Evolutionary conservation across 2,888 invertebrate genomes (phyloP).

Genomic region (Teinopalpus imperialis): DNA sequence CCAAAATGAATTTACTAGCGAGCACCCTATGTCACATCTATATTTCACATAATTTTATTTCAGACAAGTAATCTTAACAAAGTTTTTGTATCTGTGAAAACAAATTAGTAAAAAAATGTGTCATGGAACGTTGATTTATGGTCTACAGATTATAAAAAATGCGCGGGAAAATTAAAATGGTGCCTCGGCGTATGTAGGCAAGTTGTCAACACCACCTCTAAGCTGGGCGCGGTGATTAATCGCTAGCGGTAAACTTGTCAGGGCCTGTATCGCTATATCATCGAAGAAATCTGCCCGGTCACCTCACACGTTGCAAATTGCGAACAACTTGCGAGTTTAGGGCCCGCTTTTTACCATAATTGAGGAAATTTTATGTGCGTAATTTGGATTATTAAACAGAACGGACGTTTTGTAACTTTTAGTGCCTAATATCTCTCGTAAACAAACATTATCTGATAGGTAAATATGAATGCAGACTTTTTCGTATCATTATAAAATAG

Average conservation of each 20-base stretch:
- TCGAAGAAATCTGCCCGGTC: slow-evolving; percentile 31
- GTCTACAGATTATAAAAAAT: slow-evolving; percentile 28
- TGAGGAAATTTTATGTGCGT: background rate
- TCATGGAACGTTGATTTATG: slow-evolving; percentile 26
- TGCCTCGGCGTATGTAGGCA: slow-evolving; percentile 36
- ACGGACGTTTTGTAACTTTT: no score
- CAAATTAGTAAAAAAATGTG: slow-evolving; percentile 13
- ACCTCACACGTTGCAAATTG: slow-evolving; percentile 19
- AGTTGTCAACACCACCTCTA: slow-evolving; percentile 41
- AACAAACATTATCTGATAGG: no score
- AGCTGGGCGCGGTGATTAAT: slow-evolving; percentile 43
- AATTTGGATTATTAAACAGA: background rate
- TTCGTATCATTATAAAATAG: no score
- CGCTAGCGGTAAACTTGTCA: slow-evolving; percentile 39
- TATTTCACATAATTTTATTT: no score
- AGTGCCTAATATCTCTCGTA: no score
- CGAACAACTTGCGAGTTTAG: slow-evolving; percentile 7
- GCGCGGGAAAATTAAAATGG: slow-evolving; percentile 39
- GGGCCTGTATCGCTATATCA: slow-evolving; percentile 34
- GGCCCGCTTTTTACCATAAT: slow-evolving; percentile 10
- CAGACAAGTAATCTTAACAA: background rate
- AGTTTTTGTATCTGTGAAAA: background rate
- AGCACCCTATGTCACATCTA: no score
- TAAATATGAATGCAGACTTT: no score
- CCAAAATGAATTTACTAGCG: no score